Base-by-base conservation (phyloP, 2,888 invertebrate genomes). In the Plagodis pulveraria region DNA sequence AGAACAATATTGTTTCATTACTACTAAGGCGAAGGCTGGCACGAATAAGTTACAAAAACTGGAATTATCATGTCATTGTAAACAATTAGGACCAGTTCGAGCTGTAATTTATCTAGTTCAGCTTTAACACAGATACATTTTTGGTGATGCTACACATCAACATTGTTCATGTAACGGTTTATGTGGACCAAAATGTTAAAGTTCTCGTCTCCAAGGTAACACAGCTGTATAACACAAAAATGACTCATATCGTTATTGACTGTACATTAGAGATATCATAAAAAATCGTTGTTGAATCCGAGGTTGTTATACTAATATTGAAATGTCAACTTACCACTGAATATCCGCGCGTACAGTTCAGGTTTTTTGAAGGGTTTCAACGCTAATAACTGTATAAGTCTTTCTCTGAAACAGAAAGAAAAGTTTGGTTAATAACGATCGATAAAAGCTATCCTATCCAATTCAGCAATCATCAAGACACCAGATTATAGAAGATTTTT, bases 351-450 rank as follows among this genome's bases (percentile, higher is more conserved):
- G 84, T 95, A 96, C 65, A 99, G 91, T 93, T 99, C 98, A 61
- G 97, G 97, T 93, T 98, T 98, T 93, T 98, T 99, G 92, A 96
- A 98, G 67, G 98, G 96, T 93, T 96, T 96, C 89, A 98, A 92
- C 73, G 98, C 99, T 89, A 99, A 94, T 86, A 98, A 94, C 88
- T 99, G 99, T 85, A 99, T 97, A 83, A 99, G 95, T 89, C 98
- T 95, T 93, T 98, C 98, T 89, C 98, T 97, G 93, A 77, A 94
- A 93, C 85, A 85, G 83, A 80, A 89, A 86, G 56, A 61, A 56
- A 61, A 0, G 11, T 35, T 38, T 22, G 10, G 34, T 56, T 56
- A 50, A 6, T 32, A 32, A 36, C 22, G 6, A 12, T 36, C 12
- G 11, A 40, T 38, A 36, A 9, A 41, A 41, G 5, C 6, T n/a